Evolutionary conservation across 2,888 invertebrate species (phyloP).

Genomic region (Drosophila cracens): DNA sequence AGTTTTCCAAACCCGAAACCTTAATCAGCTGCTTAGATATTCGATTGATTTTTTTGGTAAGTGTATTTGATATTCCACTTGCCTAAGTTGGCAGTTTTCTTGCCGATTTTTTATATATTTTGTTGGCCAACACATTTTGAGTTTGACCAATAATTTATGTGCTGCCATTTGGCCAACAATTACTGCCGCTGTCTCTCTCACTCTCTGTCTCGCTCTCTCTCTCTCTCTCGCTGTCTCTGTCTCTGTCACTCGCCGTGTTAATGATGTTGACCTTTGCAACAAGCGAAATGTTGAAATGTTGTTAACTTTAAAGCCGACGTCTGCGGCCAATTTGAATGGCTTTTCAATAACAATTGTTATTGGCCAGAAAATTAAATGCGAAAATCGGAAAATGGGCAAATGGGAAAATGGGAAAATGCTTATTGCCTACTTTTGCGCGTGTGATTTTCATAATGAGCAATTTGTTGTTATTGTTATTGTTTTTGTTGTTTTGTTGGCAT

Average conservation of each 20-base stretch:
- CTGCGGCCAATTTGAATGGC: slow-evolving; percentile 72
- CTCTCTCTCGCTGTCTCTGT: background rate
- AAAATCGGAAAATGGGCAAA: slow-evolving; percentile 1
- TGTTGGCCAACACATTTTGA: slow-evolving; percentile 50
- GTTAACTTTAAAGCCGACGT: slow-evolving; percentile 63
- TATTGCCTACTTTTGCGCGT: slow-evolving; percentile 73
- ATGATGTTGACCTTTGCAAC: slow-evolving; percentile 81
- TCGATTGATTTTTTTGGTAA: rapidly evolving
- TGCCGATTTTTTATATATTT: slow-evolving; percentile 15
- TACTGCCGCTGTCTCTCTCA: slow-evolving; percentile 54
- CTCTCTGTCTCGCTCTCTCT: slow-evolving; percentile 4
- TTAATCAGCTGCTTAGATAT: too few relatives aligned
- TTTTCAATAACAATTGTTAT: slow-evolving; percentile 64
- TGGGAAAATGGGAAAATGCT: slow-evolving; percentile 9
- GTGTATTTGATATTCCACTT: background rate
- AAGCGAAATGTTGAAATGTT: slow-evolving; percentile 56
- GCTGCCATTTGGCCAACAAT: slow-evolving; percentile 83
- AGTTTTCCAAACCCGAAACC: too few relatives aligned
- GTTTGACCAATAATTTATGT: slow-evolving; percentile 84
- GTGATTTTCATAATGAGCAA: slow-evolving; percentile 74
- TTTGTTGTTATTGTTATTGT: slow-evolving; percentile 30
- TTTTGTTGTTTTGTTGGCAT: slow-evolving; percentile 62
- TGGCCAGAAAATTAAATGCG: slow-evolving; percentile 7
- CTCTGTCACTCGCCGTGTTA: slow-evolving; percentile 46
- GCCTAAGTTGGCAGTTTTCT: background rate